Evolutionary conservation across 2,113 vertebrate genomes (phyloP).

Genomic region (Amphilophus citrinellus): DNA sequence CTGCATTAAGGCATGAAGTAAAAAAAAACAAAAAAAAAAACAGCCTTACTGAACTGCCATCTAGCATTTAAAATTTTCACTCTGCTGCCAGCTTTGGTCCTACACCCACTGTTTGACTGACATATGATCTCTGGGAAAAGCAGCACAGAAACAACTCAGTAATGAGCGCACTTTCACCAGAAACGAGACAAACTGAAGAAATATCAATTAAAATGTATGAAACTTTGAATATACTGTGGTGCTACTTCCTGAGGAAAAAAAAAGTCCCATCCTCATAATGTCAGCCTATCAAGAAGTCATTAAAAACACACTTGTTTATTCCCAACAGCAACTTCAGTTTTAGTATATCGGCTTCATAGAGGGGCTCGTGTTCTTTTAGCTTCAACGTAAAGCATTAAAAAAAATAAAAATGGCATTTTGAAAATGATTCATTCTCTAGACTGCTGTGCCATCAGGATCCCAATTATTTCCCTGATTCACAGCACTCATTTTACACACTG

Average conservation of each 20-base stretch:
- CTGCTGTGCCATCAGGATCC: not conserved
- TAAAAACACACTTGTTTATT: conserved; percentile 5
- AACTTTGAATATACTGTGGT: not conserved
- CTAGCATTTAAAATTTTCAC: not conserved
- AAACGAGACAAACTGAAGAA: not conserved
- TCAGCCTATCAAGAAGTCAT: not conserved
- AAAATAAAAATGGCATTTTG: not conserved
- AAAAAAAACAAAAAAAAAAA: not conserved
- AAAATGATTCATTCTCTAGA: not conserved
- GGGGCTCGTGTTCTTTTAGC: not conserved
- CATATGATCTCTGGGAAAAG: not conserved
- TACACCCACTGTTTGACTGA: conserved; percentile 8
- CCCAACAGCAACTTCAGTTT: conserved; percentile 1
- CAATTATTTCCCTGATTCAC: conserved; percentile 29
- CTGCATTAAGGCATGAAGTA: not conserved
- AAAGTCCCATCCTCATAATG: not conserved
- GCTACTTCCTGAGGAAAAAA: not conserved
- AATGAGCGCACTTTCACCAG: not conserved
- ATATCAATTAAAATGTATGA: not conserved
- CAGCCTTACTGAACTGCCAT: not conserved
- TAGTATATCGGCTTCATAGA: not conserved
- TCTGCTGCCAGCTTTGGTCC: not conserved
- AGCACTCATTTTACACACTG: conserved; percentile 18
- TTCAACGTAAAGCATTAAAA: not conserved
- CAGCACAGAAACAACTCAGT: not conserved